Base-by-base conservation (phyloP, 2,113 vertebrate species). In the Crotalus tigris region DNA sequence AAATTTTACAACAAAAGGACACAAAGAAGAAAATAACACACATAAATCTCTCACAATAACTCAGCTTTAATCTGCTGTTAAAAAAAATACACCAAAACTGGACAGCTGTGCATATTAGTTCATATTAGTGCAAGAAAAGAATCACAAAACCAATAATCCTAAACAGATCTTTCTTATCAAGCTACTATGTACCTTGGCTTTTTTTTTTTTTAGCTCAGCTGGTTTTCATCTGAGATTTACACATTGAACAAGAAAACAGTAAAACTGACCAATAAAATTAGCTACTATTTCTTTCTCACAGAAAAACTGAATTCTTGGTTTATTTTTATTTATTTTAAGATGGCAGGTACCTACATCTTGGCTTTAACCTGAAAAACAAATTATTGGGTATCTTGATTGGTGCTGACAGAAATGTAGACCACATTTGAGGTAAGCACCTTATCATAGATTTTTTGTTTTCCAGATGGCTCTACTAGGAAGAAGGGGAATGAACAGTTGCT, bases 51-150 rank as follows among this genome's bases (percentile, higher is more conserved):
- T 11, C 0, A 15, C 44, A 92, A 93, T 58, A 90, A 91, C 91
- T n/a, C 23, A 44, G 26, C n/a, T 89, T 95, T 95, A 24, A 69
- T 86, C 49, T 53, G 51, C 39, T 92, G 26, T n/a, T 10, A 64
- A 92, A 92, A 49, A 57, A 39, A n/a, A 90, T 90, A n/a, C 23
- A 87, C 55, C 46, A 29, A 39, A 39, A 90, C 0, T 81, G 11
- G 2, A 8, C 86, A 12, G 85, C 58, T 39, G n/a, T 11, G 91
- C 59, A 57, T 90, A 19, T 53, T 87, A 26, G 44, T 93, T 87
- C 59, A 88, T 49, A 89, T 93, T 89, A 64, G 4, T 26, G 13
- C n/a, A 86, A 21, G 44, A 39, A 44, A 81, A 39, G 29, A 54
- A 87, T 17, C 29, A 90, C 61, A 90, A 85, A 85, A 17, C 53